Evolutionary conservation across 2,797 vertebrate species (phyloP).

Genomic region (Muscicapa comitata): DNA sequence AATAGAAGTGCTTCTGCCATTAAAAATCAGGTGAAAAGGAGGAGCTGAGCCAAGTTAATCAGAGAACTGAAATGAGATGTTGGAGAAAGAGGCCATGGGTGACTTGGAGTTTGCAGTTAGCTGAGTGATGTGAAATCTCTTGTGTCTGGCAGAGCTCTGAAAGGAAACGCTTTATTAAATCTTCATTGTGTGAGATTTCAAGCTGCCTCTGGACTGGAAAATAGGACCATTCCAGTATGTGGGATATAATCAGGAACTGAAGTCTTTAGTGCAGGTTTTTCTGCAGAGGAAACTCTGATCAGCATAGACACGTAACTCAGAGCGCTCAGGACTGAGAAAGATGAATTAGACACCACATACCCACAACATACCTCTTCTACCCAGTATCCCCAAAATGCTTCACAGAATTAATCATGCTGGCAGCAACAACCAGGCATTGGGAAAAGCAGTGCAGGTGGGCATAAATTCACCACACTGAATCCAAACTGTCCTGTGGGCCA

Average conservation of each 20-base stretch:
- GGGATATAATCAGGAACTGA: constrained; percentile 2
- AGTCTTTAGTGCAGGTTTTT: not conserved
- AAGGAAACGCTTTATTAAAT: constrained; percentile 65
- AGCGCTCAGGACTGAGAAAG: not conserved
- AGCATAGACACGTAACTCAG: not conserved
- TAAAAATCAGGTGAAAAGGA: constrained; percentile 41
- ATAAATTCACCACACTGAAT: not conserved
- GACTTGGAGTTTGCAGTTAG: constrained; percentile 39
- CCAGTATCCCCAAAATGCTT: not conserved
- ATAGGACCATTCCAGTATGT: constrained; percentile 32
- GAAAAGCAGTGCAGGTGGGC: not conserved
- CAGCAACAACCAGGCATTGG: not conserved
- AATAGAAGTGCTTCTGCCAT: not conserved
- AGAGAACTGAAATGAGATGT: constrained; percentile 34
- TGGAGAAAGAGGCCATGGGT: not conserved
- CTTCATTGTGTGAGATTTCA: constrained; percentile 51
- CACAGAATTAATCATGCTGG: not conserved
- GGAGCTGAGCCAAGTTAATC: constrained; percentile 43
- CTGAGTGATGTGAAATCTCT: constrained; percentile 42
- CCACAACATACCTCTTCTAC: not conserved
- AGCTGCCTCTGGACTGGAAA: constrained; percentile 53
- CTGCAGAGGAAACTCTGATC: constrained; percentile 17
- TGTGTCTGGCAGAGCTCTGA: constrained; percentile 42
- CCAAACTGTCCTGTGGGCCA: not conserved
- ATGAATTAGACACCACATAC: not conserved